phyloP scores from a whole-genome alignment of 2,113 vertebrate genomes.

The Chamaetylas fuelleborni region DNA sequence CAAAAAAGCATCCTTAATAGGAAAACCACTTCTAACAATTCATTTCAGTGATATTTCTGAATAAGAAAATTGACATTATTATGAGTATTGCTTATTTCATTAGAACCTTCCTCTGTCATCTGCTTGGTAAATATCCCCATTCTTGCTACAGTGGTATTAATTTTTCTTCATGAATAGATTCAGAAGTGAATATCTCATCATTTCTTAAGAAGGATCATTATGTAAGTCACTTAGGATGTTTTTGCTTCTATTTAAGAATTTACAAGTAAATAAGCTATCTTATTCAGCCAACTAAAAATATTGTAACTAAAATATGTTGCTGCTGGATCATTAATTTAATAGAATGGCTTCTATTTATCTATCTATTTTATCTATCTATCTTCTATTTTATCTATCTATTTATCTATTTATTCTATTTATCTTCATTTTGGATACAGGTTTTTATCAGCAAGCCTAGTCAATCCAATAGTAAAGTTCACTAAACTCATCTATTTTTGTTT shows the following conservation, averaged over 20 bases:
- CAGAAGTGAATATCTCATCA: background rate
- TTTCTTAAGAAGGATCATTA: slow-evolving; percentile 7
- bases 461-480: background rate
- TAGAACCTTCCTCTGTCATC: background rate
- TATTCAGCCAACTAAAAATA: background rate
- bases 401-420: no score
- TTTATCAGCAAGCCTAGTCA: background rate
- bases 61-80: background rate
- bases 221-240: background rate
- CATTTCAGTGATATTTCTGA: background rate
- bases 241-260: background rate
- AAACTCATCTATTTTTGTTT: background rate
- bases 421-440: background rate
- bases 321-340: slow-evolving; percentile 23
- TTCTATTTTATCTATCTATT: no score
- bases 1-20: background rate
- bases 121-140: background rate
- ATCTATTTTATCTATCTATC: no score
- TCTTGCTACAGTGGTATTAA: background rate
- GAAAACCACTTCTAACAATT: background rate
- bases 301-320: background rate
- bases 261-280: slow-evolving; percentile 33
- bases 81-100: background rate
- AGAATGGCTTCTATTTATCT: no score
- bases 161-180: slow-evolving; percentile 1